Evolutionary conservation across 2,888 invertebrate species (phyloP).

Genomic region (Microplitis deprimator): DNA sequence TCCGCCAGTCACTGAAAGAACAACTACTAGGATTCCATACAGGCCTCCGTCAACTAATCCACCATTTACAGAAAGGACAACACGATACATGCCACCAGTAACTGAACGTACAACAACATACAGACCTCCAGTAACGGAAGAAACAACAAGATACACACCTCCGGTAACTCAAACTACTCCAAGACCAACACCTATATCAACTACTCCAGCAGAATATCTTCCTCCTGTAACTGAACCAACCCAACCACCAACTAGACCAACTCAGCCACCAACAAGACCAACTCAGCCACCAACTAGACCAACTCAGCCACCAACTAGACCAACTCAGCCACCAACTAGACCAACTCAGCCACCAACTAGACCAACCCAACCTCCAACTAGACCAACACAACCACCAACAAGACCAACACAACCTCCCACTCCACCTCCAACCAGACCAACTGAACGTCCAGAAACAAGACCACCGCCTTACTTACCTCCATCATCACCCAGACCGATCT

Average conservation of each 20-base stretch:
- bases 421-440: conserved; percentile 46
- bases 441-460: conserved; percentile 48
- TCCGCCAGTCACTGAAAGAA: conserved; percentile 35
- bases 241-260: conserved; percentile 20
- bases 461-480: conserved; percentile 67
- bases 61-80: conserved; percentile 41
- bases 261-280: conserved; percentile 34
- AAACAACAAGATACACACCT: conserved; percentile 30
- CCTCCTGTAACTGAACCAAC: not conserved
- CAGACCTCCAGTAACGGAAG: conserved; percentile 36
- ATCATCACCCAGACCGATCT: conserved; percentile 57
- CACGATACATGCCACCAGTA: conserved; percentile 37
- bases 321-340: conserved; percentile 56
- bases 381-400: conserved; percentile 35
- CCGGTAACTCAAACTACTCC: conserved; percentile 24
- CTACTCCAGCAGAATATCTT: conserved; percentile 50
- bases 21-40: conserved; percentile 28
- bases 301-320: conserved; percentile 63
- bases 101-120: conserved; percentile 25
- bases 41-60: conserved; percentile 29
- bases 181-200: conserved; percentile 51
- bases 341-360: conserved; percentile 25
- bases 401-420: conserved; percentile 52
- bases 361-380: conserved; percentile 3
- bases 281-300: conserved; percentile 64